Evolutionary conservation across 1,140 invertebrate species (phyloP).

Genomic region (Lethrus apterus): DNA sequence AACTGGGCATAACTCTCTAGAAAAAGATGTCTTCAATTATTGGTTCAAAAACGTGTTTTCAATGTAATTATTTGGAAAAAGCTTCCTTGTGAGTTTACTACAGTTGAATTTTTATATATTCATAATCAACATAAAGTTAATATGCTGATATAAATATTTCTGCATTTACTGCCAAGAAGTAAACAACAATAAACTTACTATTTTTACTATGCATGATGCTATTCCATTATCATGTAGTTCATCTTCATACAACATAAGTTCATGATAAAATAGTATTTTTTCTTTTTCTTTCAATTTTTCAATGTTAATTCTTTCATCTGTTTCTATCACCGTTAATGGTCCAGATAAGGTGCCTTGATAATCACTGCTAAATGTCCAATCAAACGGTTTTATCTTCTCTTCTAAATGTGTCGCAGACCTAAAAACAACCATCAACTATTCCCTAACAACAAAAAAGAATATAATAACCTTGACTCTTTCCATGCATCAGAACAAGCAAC

Average conservation of each 20-base stretch:
- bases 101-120: no score
- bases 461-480: conserved; percentile 67
- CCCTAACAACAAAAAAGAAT: neutral
- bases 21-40: no score
- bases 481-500: conserved; percentile 85
- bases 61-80: no score
- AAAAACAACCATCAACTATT: conserved; percentile 23
- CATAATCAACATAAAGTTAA: no score
- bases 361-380: conserved; percentile 96
- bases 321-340: conserved; percentile 51
- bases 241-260: conserved; percentile 93
- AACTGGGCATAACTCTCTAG: conserved; percentile 90
- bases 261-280: conserved; percentile 90
- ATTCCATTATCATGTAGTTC: conserved; percentile 97
- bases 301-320: conserved; percentile 77
- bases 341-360: conserved; percentile 79
- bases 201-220: conserved; percentile 84
- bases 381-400: conserved; percentile 81
- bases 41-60: no score
- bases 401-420: conserved; percentile 57
- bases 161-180: conserved; percentile 9
- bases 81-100: no score
- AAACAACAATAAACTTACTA: conserved; percentile 76
- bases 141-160: neutral
- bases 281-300: conserved; percentile 86